Conservation (phyloP, 2,797 vertebrate species). For the Trichosurus vulpecula region DNA sequence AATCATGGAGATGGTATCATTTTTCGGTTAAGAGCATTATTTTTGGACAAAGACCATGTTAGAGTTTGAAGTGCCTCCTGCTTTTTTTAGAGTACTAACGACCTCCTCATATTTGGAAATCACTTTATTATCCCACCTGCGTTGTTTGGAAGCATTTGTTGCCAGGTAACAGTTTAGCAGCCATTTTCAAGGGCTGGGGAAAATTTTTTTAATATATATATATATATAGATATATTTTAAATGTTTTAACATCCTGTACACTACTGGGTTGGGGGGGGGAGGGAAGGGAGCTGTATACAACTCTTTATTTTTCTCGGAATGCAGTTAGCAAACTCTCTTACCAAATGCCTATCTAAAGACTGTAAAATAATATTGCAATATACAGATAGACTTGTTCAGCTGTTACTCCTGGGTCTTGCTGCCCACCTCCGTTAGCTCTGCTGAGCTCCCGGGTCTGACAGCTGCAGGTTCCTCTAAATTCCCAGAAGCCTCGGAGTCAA, state of each 20-base stretch:
- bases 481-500: constrained; percentile 86
- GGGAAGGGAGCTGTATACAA: constrained; percentile 55
- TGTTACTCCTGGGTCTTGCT: constrained; percentile 81
- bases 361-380: constrained; percentile 72
- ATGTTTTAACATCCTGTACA: constrained; percentile 77
- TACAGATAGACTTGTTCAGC: constrained; percentile 51
- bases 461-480: constrained; percentile 84
- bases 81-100: constrained; percentile 74
- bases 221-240: constrained; percentile 76
- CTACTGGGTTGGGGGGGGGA: constrained; percentile 61
- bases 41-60: constrained; percentile 88
- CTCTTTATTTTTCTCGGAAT: constrained; percentile 58
- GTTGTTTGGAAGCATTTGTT: constrained; percentile 86
- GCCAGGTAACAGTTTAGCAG: constrained; percentile 88
- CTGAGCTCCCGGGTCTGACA: constrained; percentile 72
- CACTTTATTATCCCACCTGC: constrained; percentile 81
- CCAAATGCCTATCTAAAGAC: constrained; percentile 51
- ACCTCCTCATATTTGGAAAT: constrained; percentile 78
- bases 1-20: constrained; percentile 87
- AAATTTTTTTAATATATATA: constrained; percentile 76
- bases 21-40: constrained; percentile 92
- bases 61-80: constrained; percentile 83
- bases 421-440: constrained; percentile 81
- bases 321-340: constrained; percentile 71
- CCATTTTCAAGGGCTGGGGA: constrained; percentile 85